Base-by-base conservation (phyloP, 2,797 vertebrate genomes). In the Gadopsis bispinosus region DNA sequence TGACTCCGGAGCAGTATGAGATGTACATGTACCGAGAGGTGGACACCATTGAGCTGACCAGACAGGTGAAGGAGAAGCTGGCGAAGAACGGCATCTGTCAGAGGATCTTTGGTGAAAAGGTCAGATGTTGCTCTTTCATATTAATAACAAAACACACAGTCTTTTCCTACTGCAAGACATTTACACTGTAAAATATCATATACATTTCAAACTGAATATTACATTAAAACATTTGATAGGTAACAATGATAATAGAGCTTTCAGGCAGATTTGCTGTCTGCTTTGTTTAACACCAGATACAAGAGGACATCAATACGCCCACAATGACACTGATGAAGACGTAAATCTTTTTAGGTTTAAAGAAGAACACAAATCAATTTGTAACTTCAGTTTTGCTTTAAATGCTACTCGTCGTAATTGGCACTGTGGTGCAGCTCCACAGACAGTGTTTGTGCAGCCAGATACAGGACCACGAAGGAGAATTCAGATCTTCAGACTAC, bases 11-110 rank as follows among this genome's bases (percentile, higher is more conserved):
- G 92, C 98, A 99, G 95, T 99, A 99, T 0, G 98, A 99, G 94
- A 95, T 97, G 91, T 99, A 99, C 95, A 99, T 99, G 98, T 99
- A 99, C 94, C 94, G 97, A 4, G 98, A 99, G 90, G 98, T 99
- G 91, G 98, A 99, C 94, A 99, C 98, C 0, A 81, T 98, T 14
- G 98, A 99, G 86, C 95, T 99, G 84, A 99, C 98, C 0, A 93
- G 98, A 78, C 98, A 99, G 93, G 98, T 99, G 90, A 99, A 99
- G 93, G 98, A 99, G 94, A 99, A 99, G 88, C 92, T 99, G 88
- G 98, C 98, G 14, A 99, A 99, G 95, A 99, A 99, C 0, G 98
- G 98, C 63, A 99, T 99, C 95, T 99, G 98, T 90, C 98, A 99
- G 93, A 95, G 98, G 94, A 99, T 99, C 94, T 99, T 99, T 0